These are phyloP conservation scores for Mythimna ferrago DNA, from an alignment of 2,888 invertebrate genomes.

Conservation along the genomic window DNA sequence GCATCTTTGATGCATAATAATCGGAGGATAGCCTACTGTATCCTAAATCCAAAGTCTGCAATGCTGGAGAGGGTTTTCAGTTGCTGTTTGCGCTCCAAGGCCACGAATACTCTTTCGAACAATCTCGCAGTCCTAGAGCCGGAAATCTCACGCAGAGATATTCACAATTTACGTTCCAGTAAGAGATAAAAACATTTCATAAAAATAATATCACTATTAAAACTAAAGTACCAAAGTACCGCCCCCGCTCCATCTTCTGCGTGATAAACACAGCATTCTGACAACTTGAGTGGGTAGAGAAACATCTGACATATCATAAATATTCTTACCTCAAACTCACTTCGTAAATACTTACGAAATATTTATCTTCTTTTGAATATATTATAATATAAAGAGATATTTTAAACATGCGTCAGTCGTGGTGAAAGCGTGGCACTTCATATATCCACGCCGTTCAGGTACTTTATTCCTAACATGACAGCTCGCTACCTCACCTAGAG, in stretches of 20 bases:
- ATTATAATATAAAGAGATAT: conserved; percentile 15
- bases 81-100: no score
- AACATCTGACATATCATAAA: conserved; percentile 23
- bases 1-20: no score
- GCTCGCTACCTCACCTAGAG: conserved; percentile 27
- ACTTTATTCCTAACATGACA: conserved; percentile 52
- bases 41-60: no score
- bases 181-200: conserved; percentile 3
- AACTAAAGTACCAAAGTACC: not conserved
- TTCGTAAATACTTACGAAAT: conserved; percentile 10
- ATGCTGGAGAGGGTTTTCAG: no score
- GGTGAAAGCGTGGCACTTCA: conserved; percentile 37
- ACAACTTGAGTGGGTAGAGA: conserved; percentile 20
- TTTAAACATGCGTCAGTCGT: conserved; percentile 31
- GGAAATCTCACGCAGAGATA: not conserved
- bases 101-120: no score
- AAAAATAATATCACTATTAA: not conserved
- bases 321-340: conserved; percentile 19
- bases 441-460: conserved; percentile 50
- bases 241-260: not conserved
- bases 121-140: no score
- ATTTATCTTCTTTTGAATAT: conserved; percentile 34
- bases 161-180: not conserved
- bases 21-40: no score
- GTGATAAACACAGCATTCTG: conserved; percentile 15